Evolutionary conservation across 2,797 vertebrate genomes (phyloP).

Genomic region (Schizopygopsis malacanthus): DNA sequence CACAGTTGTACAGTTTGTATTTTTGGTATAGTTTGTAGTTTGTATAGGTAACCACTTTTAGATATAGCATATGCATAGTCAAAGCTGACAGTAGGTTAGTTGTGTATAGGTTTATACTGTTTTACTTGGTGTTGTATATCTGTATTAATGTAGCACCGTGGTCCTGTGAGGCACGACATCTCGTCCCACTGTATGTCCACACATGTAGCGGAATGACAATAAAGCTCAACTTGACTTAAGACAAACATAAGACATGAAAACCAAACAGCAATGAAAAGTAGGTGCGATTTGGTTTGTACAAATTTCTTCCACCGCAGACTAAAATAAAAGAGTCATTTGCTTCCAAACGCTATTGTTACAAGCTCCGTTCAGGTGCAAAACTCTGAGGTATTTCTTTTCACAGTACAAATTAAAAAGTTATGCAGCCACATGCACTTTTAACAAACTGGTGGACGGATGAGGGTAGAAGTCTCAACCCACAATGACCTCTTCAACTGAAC

Average conservation of each 20-base stretch:
- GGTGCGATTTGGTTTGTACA: neutral
- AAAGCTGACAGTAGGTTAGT: too few species aligned
- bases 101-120: too few species aligned
- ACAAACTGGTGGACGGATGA: neutral
- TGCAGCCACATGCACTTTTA: slow-evolving; percentile 5
- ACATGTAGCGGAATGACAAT: too few species aligned
- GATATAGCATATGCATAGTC: too few species aligned
- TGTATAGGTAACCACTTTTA: too few species aligned
- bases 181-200: too few species aligned
- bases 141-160: too few species aligned
- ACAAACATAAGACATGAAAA: neutral
- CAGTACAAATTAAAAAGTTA: slow-evolving; percentile 9
- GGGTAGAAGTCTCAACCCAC: slow-evolving; percentile 14
- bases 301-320: neutral
- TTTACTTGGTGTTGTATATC: too few species aligned
- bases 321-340: neutral
- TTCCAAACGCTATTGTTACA: neutral
- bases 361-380: slow-evolving; percentile 3
- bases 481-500: slow-evolving; percentile 34
- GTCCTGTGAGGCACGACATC: too few species aligned
- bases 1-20: too few species aligned
- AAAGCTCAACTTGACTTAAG: neutral
- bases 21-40: too few species aligned
- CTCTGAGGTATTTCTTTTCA: slow-evolving; percentile 5
- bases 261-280: neutral